A percentile compares a stretch with the other conserved stretches of the same genome.
Evolutionary conservation across 1,140 invertebrate species (phyloP).

Genomic region (Colletes latitarsis): DNA sequence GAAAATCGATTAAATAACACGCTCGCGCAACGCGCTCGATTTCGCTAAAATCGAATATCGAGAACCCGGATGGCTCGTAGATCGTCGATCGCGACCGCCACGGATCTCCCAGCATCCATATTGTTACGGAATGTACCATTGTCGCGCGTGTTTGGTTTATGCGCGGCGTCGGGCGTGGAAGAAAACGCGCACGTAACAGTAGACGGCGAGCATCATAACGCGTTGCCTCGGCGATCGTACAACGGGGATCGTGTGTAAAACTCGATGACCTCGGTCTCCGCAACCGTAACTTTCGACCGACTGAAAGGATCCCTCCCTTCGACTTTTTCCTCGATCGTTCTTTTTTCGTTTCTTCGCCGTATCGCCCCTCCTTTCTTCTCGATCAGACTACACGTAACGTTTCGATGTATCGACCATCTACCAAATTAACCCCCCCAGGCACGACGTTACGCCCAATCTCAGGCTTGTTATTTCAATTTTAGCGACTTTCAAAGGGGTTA

Average conservation of each 20-base stretch:
- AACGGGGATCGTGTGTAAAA: slow-evolving; percentile 22
- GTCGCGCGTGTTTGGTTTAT: background rate
- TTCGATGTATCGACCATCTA: background rate
- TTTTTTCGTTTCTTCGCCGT: background rate
- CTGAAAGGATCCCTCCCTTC: slow-evolving; percentile 33
- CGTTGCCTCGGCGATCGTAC: background rate
- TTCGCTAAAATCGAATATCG: too few species aligned
- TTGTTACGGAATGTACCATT: slow-evolving; percentile 6
- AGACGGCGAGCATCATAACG: slow-evolving; percentile 18
- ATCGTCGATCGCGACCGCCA: background rate
- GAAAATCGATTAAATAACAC: background rate
- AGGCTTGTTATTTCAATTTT: too few species aligned
- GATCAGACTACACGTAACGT: slow-evolving; percentile 6
- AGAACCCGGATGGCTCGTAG: too few species aligned
- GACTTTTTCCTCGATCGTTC: slow-evolving; percentile 25
- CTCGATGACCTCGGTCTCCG: slow-evolving; percentile 41
- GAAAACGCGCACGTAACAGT: slow-evolving; percentile 16
- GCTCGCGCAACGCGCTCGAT: background rate
- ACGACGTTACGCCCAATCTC: too few species aligned
- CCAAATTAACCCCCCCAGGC: too few species aligned
- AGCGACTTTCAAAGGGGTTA: too few species aligned
- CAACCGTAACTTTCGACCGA: slow-evolving; percentile 44
- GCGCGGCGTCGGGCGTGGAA: background rate
- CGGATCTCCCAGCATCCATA: slow-evolving; percentile 21
- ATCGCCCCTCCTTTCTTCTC: slow-evolving; percentile 1